Conservation (phyloP, 2,113 vertebrate genomes). For the Porphyrio hochstetteri region DNA sequence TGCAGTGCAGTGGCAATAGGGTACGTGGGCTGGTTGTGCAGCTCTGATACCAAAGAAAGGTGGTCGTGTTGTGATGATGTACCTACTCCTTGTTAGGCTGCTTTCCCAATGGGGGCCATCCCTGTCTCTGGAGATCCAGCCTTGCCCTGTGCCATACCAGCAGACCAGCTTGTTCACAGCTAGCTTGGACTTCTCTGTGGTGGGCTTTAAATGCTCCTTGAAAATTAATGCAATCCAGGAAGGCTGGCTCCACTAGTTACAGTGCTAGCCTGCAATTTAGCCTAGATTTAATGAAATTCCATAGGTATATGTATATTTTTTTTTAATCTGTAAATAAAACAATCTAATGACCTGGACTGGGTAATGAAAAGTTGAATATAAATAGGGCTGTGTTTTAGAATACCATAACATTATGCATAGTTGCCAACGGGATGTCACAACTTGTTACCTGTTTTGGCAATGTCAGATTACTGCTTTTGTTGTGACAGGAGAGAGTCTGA, state of each 20-base stretch:
- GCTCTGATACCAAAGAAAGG: not conserved
- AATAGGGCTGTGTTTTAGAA: not conserved
- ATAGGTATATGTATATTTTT: accelerated
- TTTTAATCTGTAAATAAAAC: not conserved
- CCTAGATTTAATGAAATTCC: not conserved
- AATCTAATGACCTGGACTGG: not conserved
- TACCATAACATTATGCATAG: not conserved
- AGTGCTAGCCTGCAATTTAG: not conserved
- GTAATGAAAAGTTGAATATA: not conserved
- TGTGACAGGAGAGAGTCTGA: not conserved
- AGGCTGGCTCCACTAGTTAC: not conserved
- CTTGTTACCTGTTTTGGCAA: not conserved
- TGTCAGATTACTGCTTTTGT: not conserved
- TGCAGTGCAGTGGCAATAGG: not conserved
- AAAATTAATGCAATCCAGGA: not conserved
- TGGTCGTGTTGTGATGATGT: not conserved
- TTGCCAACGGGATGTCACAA: not conserved
- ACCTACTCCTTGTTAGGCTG: not conserved
- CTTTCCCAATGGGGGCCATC: not conserved
- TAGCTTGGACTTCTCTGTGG: not conserved
- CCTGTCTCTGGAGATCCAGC: not conserved
- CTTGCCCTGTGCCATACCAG: not conserved
- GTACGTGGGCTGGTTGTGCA: not conserved
- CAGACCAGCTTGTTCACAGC: not conserved
- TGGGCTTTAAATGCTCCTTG: not conserved